Evolutionary conservation across 2,797 vertebrate species (phyloP).

Genomic region (Ispidina picta): DNA sequence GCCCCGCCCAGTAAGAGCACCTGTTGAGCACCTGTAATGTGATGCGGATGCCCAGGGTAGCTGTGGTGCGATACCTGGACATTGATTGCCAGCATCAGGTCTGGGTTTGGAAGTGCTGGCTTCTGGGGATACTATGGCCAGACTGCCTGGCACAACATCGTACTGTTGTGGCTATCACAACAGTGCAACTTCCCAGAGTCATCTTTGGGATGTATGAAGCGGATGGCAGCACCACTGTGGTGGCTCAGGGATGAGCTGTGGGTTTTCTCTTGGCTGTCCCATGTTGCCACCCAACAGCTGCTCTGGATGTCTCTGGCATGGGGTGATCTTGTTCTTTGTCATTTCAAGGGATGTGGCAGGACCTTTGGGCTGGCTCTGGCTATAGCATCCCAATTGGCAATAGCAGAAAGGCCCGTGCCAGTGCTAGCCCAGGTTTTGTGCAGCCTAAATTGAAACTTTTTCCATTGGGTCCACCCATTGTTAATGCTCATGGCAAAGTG

Average conservation of each 20-base stretch:
- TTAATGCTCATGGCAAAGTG: background rate
- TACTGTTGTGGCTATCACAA: background rate
- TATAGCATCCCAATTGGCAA: background rate
- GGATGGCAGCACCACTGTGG: background rate
- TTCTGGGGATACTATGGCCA: background rate
- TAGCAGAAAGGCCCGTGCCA: rapidly evolving
- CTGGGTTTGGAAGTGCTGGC: background rate
- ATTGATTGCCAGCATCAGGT: background rate
- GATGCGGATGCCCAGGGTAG: background rate
- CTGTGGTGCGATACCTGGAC: rapidly evolving
- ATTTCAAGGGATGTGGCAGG: background rate
- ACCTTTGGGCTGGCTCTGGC: background rate
- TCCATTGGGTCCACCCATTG: background rate
- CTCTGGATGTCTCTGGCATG: background rate
- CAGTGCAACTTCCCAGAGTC: background rate
- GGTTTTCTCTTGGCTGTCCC: background rate
- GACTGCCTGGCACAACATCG: background rate
- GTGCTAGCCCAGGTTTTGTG: background rate
- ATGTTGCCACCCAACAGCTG: background rate
- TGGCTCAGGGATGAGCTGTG: background rate
- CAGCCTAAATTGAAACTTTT: background rate
- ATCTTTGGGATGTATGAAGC: background rate
- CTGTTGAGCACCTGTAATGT: background rate
- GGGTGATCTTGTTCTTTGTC: background rate
- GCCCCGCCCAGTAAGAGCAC: background rate